Evolutionary conservation across 1,140 invertebrate species (phyloP), one percentile per base, ranked within the genome.

Genomic region (Odontomachus brunneus): DNA sequence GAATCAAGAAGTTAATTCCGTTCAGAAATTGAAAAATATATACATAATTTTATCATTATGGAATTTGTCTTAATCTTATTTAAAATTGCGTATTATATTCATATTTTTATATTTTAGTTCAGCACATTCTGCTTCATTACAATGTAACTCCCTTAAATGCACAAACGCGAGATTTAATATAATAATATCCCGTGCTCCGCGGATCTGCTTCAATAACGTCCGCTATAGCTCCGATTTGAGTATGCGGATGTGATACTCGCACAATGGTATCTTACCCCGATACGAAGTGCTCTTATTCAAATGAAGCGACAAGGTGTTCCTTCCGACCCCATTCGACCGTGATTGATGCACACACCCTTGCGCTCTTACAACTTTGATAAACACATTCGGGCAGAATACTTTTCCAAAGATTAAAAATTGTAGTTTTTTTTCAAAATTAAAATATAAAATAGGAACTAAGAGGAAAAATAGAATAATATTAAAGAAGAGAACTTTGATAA

Each of bases 201-300:
- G 51, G 4, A 80, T 51, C 75, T 80, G 51, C 75, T 24, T 80
- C 65, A 80, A 80, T 48, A 80, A 65, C 75, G 71, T 80, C 75
- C 75, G 75, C 33, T 80, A 48, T 69, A 80, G 65, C 51, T 44
- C 75, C 60, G 65, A 57, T 80, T 80, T 80, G 65, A 80, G 51
- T 65, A 71, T 38, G 53, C 75, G 75, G 75, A 80, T 80, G 75
- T 71, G 51, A 80, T 71, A 71, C 73, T 75, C 51, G 44, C 59
- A 75, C 24, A 17, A 69, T 65, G 9, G 38, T 80, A 80, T 80
- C 75, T 80, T 80, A 80, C 75, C 75, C 75, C 51, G 65, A 78
- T 78, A 44, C 74, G 29, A 14, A 80, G 75, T 71, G 65, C 75
- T 80, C 75, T 80, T 80, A 80, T 80, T 80, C 51, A 71, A 80